Base-by-base conservation (phyloP, 2,888 invertebrate genomes). In the Chrysodeixis includens region DNA sequence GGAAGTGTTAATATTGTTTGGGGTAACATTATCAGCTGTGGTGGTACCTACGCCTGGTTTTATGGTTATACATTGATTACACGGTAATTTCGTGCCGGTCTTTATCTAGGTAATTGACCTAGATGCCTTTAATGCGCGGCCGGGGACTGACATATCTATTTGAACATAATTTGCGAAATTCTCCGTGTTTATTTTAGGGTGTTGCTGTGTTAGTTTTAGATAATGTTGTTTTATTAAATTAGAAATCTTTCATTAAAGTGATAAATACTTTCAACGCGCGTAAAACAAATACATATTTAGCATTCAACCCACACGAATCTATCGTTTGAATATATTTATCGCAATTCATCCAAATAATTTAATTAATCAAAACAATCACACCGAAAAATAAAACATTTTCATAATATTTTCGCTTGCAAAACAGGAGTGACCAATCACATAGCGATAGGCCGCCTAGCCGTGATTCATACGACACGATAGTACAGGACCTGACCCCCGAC, bases 81-180 rank as follows among this genome's bases (percentile, higher is more conserved):
- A 58, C 46, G 56, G 65, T 68, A 61, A 75, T 77, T 72, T 71
- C 60, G 68, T 53, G 61, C 59, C 44, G 30, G 63, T 46, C 52
- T 76, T 81, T 81, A 80, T 79, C 82, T 74, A 63, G 44, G 69
- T 69, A 64, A 77, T 79, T 74, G 77, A 77, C 77, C 70, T 70
- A 66, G 59, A 73, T 73, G 65, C 22, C 30, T 62, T 40, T 66
- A 62, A 71, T 56, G 58, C 59, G 56, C 49, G 56, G 60, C 60
- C 51, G 60, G 74, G 77, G 68, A 63, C 44, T 49, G 53, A 63
- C 77, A 61, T 58, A 73, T 61, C 60, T 72, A 67, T 76, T 76
- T 63, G 59, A 62, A 72, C 73, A 63, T 63, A 61, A 74, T 74
- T 66, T 73, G 59, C 18, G 62, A 26, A 40, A 60, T 60, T 57